A percentile compares a stretch with the other conserved stretches of the same genome.
Conservation (phyloP, 2,113 vertebrate genomes). For the Emberiza fucata region DNA sequence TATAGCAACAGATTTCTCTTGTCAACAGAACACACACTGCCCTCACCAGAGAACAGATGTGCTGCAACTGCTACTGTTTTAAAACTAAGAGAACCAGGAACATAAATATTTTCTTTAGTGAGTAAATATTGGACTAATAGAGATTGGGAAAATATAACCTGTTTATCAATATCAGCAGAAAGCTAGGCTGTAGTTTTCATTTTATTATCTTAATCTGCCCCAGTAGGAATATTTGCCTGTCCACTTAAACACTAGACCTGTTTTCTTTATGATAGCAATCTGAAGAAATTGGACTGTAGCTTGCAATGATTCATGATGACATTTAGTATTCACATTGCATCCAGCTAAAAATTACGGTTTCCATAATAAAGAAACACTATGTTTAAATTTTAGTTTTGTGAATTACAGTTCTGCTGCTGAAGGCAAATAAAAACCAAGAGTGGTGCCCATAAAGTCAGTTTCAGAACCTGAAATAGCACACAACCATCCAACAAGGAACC, state of each 20-base stretch:
- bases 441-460: neutral
- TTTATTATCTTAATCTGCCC: neutral
- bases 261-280: neutral
- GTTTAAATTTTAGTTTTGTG: neutral
- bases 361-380: neutral
- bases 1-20: neutral
- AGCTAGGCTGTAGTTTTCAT: neutral
- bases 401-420: neutral
- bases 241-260: neutral
- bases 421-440: neutral
- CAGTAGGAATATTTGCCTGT: neutral
- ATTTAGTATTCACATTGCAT: neutral
- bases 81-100: neutral
- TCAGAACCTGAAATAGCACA: neutral
- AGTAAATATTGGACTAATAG: neutral
- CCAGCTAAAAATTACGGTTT: neutral
- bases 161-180: neutral
- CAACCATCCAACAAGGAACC: neutral
- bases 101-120: neutral
- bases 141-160: neutral
- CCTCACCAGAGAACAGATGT: neutral
- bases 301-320: neutral
- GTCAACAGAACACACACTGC: neutral
- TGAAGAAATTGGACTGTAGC: neutral
- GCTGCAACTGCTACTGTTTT: neutral